Evolutionary conservation across 2,113 vertebrate species (phyloP), one percentile per base, ranked within the genome.

Genomic region (Sceloporus undulatus): DNA sequence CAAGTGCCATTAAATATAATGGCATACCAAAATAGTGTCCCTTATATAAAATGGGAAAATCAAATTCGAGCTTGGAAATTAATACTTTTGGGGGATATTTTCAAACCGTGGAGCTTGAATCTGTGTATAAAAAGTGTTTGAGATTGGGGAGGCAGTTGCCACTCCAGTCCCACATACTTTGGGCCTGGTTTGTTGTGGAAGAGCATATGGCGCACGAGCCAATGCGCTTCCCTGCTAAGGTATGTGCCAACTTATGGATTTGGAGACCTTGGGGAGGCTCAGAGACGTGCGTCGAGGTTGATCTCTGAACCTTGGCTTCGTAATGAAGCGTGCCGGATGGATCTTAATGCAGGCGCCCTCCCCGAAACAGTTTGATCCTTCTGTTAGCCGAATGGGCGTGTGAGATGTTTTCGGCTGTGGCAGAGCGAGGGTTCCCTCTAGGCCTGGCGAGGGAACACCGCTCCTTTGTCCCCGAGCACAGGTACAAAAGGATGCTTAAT

Each of bases 381-480:
- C 52, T 62, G 85, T 87, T 42, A 73, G 71, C 78, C 29, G 34
- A 27, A 27, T 5, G 48, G 66, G 52, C 10, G 3, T 62, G 70
- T 29, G 27, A 29, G 23, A 9, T 75, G 23, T n/a, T 81, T 42
- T 74, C 52, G 7, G 34, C 79, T 74, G 48, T 25, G 29, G 76
- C 87, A 74, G 7, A 0, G 0, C 9, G 3, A 10, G 80, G 23
- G 56, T 0, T 0, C 59, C 82, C 0, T 9, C 56, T 59, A 10
- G 14, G 10, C n/a, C 56, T 59, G 56, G 56, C 56, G 14, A 52
- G 71, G 29, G 90, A 1, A 0, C 0, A 75, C 80, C 78, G 9
- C 84, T 74, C 23, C 83, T 66, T 9, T 62, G 13, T 62, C 59
- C 59, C 59, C 18, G 59, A 59, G 59, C 19, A 40, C 9, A 48